phyloP scores from a whole-genome alignment of 2,113 vertebrate species.

The Mustela nigripes region DNA sequence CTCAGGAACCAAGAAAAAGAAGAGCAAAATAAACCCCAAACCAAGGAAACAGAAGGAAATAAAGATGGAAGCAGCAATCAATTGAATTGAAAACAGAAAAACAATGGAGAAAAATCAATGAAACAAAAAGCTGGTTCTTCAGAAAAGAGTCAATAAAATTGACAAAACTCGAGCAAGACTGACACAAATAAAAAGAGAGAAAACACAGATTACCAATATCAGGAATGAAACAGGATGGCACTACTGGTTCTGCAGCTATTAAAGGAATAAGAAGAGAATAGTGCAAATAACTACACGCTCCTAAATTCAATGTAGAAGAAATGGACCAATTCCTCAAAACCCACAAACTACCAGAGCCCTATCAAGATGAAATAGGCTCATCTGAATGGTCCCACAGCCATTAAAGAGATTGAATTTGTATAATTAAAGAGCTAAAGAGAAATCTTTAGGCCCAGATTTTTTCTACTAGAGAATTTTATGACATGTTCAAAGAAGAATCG shows the following conservation, averaged over 20 bases:
- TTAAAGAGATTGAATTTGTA: constrained; percentile 6
- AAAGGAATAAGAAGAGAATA: not conserved
- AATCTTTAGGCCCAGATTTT: not conserved
- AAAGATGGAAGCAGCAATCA: constrained; percentile 27
- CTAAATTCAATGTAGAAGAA: constrained; percentile 5
- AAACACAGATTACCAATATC: not conserved
- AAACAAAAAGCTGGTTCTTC: constrained; percentile 52
- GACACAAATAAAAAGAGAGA: constrained; percentile 32
- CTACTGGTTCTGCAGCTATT: constrained; percentile 18
- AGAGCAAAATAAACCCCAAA: constrained; percentile 28
- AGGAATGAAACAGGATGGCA: not conserved
- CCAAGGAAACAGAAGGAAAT: constrained; percentile 38
- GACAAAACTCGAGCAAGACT: constrained; percentile 46
- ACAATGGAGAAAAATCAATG: constrained; percentile 43
- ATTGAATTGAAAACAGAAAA: constrained; percentile 53
- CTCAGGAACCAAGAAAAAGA: constrained; percentile 21
- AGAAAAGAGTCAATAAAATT: constrained; percentile 43
- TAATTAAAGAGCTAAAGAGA: constrained; percentile 34
- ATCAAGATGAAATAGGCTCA: constrained; percentile 50
- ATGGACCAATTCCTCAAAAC: constrained; percentile 18
- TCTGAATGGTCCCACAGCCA: constrained; percentile 19
- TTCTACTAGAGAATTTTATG: constrained; percentile 4
- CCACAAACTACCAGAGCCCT: not conserved
- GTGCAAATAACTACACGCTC: not conserved
- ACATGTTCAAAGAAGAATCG: constrained; percentile 1